Evolutionary conservation across 2,888 invertebrate species (phyloP), one percentile per base, ranked within the genome.

Genomic region (Philopedon plagiatum): DNA sequence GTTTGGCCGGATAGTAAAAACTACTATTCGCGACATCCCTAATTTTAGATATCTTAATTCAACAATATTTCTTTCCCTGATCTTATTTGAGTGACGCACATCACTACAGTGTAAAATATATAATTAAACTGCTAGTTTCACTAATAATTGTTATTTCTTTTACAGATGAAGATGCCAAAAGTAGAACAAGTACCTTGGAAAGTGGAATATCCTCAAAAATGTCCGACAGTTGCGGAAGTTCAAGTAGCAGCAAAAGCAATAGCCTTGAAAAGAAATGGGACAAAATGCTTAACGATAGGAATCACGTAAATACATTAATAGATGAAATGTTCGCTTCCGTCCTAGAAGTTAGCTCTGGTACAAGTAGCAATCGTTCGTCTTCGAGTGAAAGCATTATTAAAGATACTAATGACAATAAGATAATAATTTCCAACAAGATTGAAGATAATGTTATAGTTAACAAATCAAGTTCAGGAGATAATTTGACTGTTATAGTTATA

Each of bases 321-420:
- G 84, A 85, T 72, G 85, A 85, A 69, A 85, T 85, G 85, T 84
- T 85, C 68, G 84, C 85, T 1, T 84, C 83, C 72, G 84, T 85
- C 63, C 73, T 85, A 34, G 84, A 84, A 51, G 79, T 80, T n/a
- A 77, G 78, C 63, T 76, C 79, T 18, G 74, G 76, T 60, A 70
- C 72, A 29, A 77, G 74, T 51, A 71, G 29, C 19, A 23, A 23
- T 26, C 37, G 15, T 41, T 32, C 23, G 4, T 57, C 61, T 19
- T 68, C 70, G 15, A 41, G 60, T 41, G 76, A 78, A 41, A 78
- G 76, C 37, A 75, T 75, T 32, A 34, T 63, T 8, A 67, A 44
- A 19, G 66, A 69, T 41, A 32, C 32, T 54, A 77, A 79, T 13
- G 76, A 71, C 74, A 80, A 62, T 56, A 63, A 66, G 57, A 71